Percentiles rank a stretch among this genome's conserved stretches.
Conservation (phyloP, 2,113 vertebrate genomes). For the Isurus oxyrinchus region DNA sequence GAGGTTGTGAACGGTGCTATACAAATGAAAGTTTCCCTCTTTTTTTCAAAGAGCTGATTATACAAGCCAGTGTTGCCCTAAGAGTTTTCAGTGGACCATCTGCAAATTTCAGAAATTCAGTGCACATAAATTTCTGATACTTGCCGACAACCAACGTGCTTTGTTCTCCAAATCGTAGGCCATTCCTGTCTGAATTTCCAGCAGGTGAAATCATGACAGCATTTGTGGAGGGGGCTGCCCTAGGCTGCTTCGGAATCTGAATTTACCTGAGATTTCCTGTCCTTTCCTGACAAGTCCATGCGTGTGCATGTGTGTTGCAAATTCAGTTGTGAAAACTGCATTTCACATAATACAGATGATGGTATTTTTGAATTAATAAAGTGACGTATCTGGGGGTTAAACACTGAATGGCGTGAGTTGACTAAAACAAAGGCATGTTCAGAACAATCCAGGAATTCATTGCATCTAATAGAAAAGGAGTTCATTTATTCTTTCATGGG, state of each 20-base stretch:
- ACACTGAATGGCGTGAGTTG: not conserved
- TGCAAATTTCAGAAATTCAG: not conserved
- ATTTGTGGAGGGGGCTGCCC: not conserved
- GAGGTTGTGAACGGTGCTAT: not conserved
- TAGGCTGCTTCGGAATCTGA: not conserved
- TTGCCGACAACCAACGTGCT: not conserved
- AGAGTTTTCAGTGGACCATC: not conserved
- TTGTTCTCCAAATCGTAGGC: not conserved
- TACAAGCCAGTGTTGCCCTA: not conserved
- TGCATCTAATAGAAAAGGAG: not conserved
- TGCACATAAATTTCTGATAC: not conserved
- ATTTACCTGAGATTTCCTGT: not conserved
- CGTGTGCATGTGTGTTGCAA: not conserved
- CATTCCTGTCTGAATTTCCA: not conserved
- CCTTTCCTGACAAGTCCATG: not conserved
- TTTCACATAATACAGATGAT: not conserved
- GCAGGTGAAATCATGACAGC: not conserved
- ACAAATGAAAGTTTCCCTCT: not conserved
- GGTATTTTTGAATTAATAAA: not conserved
- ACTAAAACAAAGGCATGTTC: not conserved
- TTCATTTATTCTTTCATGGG: too few species aligned
- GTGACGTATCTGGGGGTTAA: not conserved
- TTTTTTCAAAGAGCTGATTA: not conserved
- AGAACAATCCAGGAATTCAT: not conserved
- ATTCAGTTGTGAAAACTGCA: not conserved